phyloP scores from a whole-genome alignment of 2,113 vertebrate species.

The Eretmochelys imbricata region DNA sequence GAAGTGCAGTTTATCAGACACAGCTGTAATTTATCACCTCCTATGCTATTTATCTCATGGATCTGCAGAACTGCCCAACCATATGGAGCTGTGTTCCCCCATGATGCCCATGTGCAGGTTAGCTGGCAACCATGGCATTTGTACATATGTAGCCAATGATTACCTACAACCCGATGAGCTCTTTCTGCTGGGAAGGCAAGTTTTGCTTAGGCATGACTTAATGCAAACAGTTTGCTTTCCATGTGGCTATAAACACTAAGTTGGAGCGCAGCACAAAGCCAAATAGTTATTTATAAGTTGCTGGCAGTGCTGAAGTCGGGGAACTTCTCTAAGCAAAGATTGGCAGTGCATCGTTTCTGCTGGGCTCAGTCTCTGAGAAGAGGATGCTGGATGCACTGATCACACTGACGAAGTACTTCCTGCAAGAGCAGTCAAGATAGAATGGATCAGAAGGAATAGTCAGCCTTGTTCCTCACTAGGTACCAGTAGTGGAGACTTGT shows the following conservation, averaged over 20 bases:
- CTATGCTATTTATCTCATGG: too few relatives aligned
- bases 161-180: background rate
- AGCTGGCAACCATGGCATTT: fast-evolving
- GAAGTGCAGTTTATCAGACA: background rate
- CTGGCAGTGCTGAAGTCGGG: constrained; percentile 53
- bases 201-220: constrained; percentile 52
- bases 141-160: background rate
- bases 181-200: constrained; percentile 36
- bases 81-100: too few relatives aligned
- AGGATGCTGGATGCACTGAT: background rate
- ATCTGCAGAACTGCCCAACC: too few relatives aligned
- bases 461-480: background rate
- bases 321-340: constrained; percentile 22
- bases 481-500: background rate
- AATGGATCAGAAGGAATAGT: background rate
- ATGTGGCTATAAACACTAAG: constrained; percentile 63
- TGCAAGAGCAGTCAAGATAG: background rate
- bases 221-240: constrained; percentile 47
- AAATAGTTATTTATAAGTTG: constrained; percentile 64
- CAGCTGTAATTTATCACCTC: background rate
- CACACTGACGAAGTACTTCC: background rate
- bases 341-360: constrained; percentile 56
- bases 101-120: background rate
- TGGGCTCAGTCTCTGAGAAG: constrained; percentile 35
- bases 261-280: constrained; percentile 56